Conservation (phyloP, 2,113 vertebrate species). For the Tyrannus savana region DNA sequence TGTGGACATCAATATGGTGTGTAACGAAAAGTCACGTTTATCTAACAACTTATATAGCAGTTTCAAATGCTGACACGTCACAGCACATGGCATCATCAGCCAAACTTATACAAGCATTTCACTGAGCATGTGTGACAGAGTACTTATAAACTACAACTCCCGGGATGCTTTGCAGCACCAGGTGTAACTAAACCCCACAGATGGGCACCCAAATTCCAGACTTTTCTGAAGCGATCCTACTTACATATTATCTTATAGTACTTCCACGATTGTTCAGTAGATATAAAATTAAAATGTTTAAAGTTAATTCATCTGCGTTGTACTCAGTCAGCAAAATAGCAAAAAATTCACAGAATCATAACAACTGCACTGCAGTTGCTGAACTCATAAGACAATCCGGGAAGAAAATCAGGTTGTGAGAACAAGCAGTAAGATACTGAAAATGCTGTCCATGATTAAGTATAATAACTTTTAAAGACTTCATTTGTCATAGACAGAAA, state of each 20-base stretch:
- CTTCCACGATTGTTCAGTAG: neutral
- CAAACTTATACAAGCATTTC: too few relatives aligned
- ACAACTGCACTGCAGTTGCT: neutral
- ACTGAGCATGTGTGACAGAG: too few relatives aligned
- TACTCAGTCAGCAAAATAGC: neutral
- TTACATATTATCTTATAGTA: neutral
- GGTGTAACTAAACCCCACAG: too few relatives aligned
- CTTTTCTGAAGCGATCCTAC: neutral
- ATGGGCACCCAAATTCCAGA: neutral
- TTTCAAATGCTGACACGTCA: too few relatives aligned
- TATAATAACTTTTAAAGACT: neutral
- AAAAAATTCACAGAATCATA: neutral
- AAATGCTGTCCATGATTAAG: neutral
- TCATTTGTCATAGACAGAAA: neutral
- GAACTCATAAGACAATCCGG: neutral
- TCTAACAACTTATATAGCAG: too few relatives aligned
- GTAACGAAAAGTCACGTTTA: too few relatives aligned
- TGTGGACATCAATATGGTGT: too few relatives aligned
- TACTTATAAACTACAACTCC: too few relatives aligned
- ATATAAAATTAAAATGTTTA: neutral
- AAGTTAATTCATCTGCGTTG: neutral
- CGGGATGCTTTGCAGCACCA: too few relatives aligned
- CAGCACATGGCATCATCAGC: too few relatives aligned
- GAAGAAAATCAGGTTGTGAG: neutral
- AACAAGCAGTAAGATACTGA: neutral